Evolutionary conservation across 2,797 vertebrate species (phyloP).

Genomic region (Garrulus glandarius): DNA sequence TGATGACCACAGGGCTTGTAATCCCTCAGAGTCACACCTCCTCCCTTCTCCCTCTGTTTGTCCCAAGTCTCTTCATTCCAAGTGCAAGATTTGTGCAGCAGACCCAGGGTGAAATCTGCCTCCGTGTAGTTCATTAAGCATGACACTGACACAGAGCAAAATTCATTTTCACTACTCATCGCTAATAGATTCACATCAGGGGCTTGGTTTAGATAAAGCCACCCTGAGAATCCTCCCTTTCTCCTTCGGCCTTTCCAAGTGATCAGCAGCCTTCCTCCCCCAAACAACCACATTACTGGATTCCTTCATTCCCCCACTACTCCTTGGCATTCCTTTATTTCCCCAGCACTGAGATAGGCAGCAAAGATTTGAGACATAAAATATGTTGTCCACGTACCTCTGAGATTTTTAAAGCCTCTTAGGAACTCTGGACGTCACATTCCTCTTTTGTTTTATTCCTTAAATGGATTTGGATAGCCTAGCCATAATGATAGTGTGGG

Average conservation of each 20-base stretch:
- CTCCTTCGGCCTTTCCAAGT: background rate
- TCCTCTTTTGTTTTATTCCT: conserved; percentile 33
- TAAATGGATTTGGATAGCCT: conserved; percentile 27
- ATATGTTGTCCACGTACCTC: background rate
- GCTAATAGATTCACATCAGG: background rate
- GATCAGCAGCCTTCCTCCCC: background rate
- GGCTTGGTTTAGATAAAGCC: background rate
- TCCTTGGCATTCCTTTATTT: background rate
- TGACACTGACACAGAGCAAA: background rate
- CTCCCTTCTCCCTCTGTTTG: background rate
- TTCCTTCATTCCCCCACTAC: background rate
- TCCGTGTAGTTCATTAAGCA: background rate
- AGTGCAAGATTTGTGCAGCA: accelerated
- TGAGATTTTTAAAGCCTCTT: background rate
- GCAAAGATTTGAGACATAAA: background rate
- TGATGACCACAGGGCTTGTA: accelerated
- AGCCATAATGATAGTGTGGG: conserved; percentile 3
- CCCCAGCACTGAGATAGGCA: background rate
- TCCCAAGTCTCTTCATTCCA: background rate
- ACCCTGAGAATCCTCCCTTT: background rate
- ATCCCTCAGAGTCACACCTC: background rate
- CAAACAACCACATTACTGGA: background rate
- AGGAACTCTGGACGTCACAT: background rate
- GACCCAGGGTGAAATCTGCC: accelerated
- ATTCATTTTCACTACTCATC: background rate